A percentile compares a stretch with the other conserved stretches of the same genome.
Evolutionary conservation across 2,797 vertebrate genomes (phyloP).

Genomic region (Antrozous pallidus): DNA sequence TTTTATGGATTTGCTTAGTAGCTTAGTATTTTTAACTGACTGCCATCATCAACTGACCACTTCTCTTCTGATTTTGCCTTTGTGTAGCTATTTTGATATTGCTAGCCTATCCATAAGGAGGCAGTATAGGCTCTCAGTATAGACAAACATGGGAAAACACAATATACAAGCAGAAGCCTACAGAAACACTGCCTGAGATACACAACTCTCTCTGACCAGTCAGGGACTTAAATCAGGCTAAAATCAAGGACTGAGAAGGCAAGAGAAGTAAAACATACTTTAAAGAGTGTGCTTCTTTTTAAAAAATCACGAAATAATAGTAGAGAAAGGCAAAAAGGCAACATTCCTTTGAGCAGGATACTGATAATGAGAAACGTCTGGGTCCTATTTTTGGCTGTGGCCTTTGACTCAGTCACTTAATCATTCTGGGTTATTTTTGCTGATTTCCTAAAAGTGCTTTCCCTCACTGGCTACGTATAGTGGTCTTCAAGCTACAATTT

Average conservation of each 20-base stretch:
- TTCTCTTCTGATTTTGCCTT: background rate
- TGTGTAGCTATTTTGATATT: background rate
- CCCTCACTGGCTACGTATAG: background rate
- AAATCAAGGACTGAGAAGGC: background rate
- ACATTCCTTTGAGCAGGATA: background rate
- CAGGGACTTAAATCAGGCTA: background rate
- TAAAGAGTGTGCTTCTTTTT: background rate
- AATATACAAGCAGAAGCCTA: background rate
- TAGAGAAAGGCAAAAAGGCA: background rate
- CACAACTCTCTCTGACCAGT: fast-evolving
- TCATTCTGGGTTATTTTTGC: background rate
- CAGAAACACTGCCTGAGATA: background rate
- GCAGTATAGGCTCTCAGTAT: slow-evolving; percentile 54
- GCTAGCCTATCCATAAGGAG: slow-evolving; percentile 63
- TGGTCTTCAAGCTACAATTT: background rate
- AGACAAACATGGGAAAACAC: background rate
- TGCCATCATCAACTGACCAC: background rate
- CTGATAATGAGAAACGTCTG: slow-evolving; percentile 27
- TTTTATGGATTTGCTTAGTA: background rate
- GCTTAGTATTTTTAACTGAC: background rate
- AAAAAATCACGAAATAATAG: background rate
- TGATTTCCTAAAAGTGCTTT: background rate
- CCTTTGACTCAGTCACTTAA: slow-evolving; percentile 36
- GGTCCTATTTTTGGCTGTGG: slow-evolving; percentile 27
- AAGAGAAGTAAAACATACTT: background rate